Conservation (phyloP, 2,888 invertebrate species). For the Drosophila kokeensis region DNA sequence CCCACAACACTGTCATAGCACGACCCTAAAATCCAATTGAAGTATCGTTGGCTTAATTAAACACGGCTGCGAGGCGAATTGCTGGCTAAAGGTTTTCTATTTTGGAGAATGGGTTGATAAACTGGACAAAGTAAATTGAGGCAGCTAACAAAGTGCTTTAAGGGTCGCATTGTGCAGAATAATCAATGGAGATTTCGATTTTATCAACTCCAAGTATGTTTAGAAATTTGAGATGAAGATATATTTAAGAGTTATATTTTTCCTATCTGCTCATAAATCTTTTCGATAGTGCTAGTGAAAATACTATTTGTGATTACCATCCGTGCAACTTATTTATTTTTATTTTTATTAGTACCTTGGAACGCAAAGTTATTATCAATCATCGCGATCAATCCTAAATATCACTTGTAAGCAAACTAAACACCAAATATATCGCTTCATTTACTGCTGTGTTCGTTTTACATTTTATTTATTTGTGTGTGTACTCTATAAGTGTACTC, state of each 20-base stretch:
- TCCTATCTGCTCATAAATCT: not conserved
- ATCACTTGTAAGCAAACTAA: not conserved
- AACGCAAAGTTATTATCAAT: not conserved
- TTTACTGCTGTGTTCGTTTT: not conserved
- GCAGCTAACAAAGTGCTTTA: conserved; percentile 5
- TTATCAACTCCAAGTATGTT: not conserved
- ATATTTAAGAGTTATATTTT: not conserved
- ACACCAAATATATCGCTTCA: not conserved
- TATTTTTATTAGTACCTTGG: not conserved
- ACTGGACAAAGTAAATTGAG: conserved; percentile 6
- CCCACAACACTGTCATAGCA: not conserved
- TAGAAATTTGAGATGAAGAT: not conserved
- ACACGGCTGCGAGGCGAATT: conserved; percentile 26
- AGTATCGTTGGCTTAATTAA: conserved; percentile 64
- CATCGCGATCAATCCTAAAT: not conserved
- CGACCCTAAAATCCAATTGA: conserved; percentile 61
- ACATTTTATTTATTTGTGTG: conserved; percentile 5
- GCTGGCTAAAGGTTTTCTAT: conserved; percentile 21
- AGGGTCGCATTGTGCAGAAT: not conserved
- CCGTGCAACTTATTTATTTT: not conserved
- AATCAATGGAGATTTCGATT: not conserved
- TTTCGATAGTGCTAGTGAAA: not conserved
- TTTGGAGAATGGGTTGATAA: conserved; percentile 17
- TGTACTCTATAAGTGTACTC: conserved; percentile 19
- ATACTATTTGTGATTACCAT: not conserved